These are phyloP conservation scores for Dynastes maya DNA, from an alignment of 2,888 invertebrate species.

Conservation along the genomic window DNA sequence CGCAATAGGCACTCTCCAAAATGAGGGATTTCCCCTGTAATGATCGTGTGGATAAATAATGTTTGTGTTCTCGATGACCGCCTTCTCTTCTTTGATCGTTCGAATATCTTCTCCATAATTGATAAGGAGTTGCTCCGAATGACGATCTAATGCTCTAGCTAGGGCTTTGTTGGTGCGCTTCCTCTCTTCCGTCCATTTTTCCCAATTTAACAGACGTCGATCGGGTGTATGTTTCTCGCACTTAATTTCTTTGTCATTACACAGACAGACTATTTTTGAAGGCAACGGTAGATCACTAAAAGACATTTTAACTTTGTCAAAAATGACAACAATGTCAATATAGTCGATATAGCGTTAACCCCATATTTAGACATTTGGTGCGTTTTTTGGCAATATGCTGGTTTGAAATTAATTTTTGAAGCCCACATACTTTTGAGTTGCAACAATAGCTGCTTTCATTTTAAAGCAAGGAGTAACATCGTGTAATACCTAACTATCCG, in stretches of 20 bases:
- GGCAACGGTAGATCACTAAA: constrained; percentile 50
- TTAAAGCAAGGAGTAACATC: too few species aligned
- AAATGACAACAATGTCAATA: constrained; percentile 30
- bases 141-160: constrained; percentile 55
- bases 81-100: constrained; percentile 62
- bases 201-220: constrained; percentile 62
- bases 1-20: constrained; percentile 63
- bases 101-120: constrained; percentile 61
- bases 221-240: constrained; percentile 52
- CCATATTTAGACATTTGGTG: background rate
- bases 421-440: too few species aligned
- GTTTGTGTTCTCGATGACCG: constrained; percentile 61
- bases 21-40: constrained; percentile 66
- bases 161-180: constrained; percentile 60
- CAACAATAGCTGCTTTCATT: too few species aligned
- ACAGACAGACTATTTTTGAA: constrained; percentile 22
- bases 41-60: constrained; percentile 63
- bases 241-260: background rate
- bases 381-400: background rate
- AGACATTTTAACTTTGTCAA: constrained; percentile 50
- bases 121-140: constrained; percentile 61
- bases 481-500: too few species aligned
- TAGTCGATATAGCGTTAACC: background rate
- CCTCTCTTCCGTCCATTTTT: constrained; percentile 63
- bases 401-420: too few species aligned